Conservation (phyloP, 1,140 invertebrate species). For the Nylanderia fulva region DNA sequence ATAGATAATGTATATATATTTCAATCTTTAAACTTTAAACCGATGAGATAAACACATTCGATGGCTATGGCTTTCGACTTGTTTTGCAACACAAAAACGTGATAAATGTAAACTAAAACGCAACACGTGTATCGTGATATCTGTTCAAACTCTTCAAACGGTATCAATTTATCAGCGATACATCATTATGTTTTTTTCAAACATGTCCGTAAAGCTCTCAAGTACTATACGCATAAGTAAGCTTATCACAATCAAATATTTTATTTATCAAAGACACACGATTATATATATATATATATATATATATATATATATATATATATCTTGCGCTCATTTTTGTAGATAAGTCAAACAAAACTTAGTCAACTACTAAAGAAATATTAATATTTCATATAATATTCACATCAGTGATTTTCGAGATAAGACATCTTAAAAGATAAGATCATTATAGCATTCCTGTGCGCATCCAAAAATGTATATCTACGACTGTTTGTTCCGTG, state of each 20-base stretch:
- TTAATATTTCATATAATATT: too few relatives aligned
- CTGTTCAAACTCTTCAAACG: not conserved
- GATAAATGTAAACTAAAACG: not conserved
- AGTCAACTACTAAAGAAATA: not conserved
- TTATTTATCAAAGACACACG: not conserved
- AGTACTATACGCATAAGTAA: not conserved
- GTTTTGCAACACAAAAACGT: not conserved
- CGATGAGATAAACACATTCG: not conserved
- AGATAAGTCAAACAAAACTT: not conserved
- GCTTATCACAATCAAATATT: not conserved
- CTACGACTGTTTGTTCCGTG: not conserved
- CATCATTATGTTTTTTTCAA: not conserved
- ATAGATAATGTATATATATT: conserved; percentile 12
- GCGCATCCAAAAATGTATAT: not conserved
- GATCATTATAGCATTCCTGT: not conserved
- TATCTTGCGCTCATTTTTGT: not conserved
- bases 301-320: not conserved
- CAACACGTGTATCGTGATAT: not conserved
- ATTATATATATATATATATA: not conserved
- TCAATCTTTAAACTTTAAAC: not conserved
- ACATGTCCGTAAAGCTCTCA: not conserved
- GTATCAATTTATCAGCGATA: not conserved
- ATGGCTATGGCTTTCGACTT: not conserved
- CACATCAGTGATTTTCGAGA: not conserved
- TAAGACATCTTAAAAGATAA: not conserved